Base-by-base conservation (phyloP, 2,888 invertebrate genomes). In the Dusona sp. region DNA sequence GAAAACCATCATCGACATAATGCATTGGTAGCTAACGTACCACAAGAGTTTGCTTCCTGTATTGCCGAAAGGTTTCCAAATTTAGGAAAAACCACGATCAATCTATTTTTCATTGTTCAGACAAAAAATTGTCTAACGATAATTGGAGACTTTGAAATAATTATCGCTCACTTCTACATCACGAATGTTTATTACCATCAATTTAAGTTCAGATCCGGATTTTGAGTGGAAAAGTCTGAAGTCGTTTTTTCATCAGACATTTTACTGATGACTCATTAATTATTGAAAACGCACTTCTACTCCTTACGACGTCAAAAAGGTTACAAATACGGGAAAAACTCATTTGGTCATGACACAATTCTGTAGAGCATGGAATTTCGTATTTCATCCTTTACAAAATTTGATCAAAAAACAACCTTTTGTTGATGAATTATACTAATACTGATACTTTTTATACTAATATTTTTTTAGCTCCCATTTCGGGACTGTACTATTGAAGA, bases 41-140 rank as follows among this genome's bases (percentile, higher is more conserved):
- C 16, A 54, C 61, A 42, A 61, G 51, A 61, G 51, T 73, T 77
- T 57, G 33, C 61, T 78, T 72, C 54, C 54, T 42, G 33, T 16
- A 70, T 22, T 36, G 36, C 33, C 11, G 33, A 42, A 29, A 45
- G 57, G 72, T 61, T 57, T 57, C 13, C 25, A 19, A 51, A 54
- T 33, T 45, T 54, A 22, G n/a, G 57, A 42, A 42, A 75, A 61
- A 29, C 3, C n/a, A n/a, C 7, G 16, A 51, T 8, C 8, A 48
- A 7, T 51, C n/a, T n/a, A n/a, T 51, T 51, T 51, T 2, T 9
- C 8, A 7, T n/a, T 22, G 8, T 51, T 7, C n/a, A 22, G 7
- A 51, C 51, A 0, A 51, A 51, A 51, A 51, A 51, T 22, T 7
- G n/a, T 1, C n/a, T 16, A 51, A 51, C n/a, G 6, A n/a, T 22